phyloP scores from a whole-genome alignment of 2,797 vertebrate genomes.

The Myotis pilosus region DNA sequence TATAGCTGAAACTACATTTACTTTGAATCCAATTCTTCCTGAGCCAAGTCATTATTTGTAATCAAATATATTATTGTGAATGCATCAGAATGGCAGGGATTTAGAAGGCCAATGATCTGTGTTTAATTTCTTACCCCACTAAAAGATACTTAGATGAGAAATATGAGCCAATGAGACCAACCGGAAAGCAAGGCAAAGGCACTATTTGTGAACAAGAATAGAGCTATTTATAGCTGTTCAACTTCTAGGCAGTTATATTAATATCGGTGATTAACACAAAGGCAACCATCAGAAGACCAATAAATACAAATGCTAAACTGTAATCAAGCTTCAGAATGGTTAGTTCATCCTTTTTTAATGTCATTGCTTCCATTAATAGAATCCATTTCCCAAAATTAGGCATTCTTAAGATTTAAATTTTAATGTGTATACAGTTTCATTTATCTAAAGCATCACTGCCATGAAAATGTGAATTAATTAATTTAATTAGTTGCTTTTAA shows the following conservation, averaged over 20 bases:
- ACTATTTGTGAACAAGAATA: constrained; percentile 67
- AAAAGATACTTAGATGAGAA: constrained; percentile 69
- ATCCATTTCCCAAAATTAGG: neutral
- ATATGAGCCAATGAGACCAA: constrained; percentile 57
- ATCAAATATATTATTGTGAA: constrained; percentile 42
- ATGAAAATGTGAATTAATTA: constrained; percentile 31
- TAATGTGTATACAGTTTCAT: neutral
- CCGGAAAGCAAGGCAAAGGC: neutral
- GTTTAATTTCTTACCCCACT: constrained; percentile 65
- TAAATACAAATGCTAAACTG: neutral
- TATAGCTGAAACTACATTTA: constrained; percentile 35
- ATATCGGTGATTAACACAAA: constrained; percentile 52
- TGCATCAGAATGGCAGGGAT: constrained; percentile 37
- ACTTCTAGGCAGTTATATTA: constrained; percentile 64
- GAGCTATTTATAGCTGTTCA: constrained; percentile 61
- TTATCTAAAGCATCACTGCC: constrained; percentile 35
- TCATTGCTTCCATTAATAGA: neutral
- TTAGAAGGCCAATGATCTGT: constrained; percentile 68
- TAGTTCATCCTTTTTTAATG: neutral
- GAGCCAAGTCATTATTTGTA: constrained; percentile 59
- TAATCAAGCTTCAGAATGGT: constrained; percentile 5
- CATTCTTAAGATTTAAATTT: constrained; percentile 46
- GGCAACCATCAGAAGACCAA: neutral
- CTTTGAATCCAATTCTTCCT: constrained; percentile 24
- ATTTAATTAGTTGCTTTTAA: constrained; percentile 18